phyloP scores from a whole-genome alignment of 1,140 invertebrate genomes.

The Drosophila gunungcola region DNA sequence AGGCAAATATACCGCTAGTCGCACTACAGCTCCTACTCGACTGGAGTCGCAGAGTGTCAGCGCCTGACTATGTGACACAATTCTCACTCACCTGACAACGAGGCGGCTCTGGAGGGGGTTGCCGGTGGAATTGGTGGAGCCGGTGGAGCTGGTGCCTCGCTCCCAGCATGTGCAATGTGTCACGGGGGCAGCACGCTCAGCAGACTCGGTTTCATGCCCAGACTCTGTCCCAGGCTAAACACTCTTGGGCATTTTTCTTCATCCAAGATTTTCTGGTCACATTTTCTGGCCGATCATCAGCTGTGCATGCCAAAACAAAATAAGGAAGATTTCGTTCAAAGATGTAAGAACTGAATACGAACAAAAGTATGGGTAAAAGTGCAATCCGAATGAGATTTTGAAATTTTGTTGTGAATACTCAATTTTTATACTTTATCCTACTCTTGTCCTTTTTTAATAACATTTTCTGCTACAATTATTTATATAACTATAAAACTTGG shows the following conservation, averaged over 20 bases:
- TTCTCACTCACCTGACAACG: constrained; percentile 80
- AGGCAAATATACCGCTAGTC: constrained; percentile 78
- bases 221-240: constrained; percentile 27
- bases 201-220: constrained; percentile 37
- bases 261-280: constrained; percentile 28
- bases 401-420: too few relatives aligned
- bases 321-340: constrained; percentile 1
- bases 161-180: constrained; percentile 76
- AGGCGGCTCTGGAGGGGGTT: constrained; percentile 33
- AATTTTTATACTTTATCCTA: too few relatives aligned
- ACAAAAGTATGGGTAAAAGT: background rate
- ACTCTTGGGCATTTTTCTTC: constrained; percentile 18
- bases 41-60: constrained; percentile 65
- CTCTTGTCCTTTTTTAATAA: too few relatives aligned
- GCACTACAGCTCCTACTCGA: constrained; percentile 29
- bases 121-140: constrained; percentile 1
- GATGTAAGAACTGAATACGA: background rate
- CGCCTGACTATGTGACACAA: constrained; percentile 82
- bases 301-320: constrained; percentile 32
- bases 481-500: too few relatives aligned
- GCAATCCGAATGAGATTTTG: background rate
- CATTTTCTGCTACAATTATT: too few relatives aligned
- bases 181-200: constrained; percentile 76
- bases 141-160: constrained; percentile 18
- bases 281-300: constrained; percentile 40